These are phyloP conservation scores for Orthochromis malagaraziensis DNA, from an alignment of 2,113 vertebrate genomes.

Conservation along the genomic window DNA sequence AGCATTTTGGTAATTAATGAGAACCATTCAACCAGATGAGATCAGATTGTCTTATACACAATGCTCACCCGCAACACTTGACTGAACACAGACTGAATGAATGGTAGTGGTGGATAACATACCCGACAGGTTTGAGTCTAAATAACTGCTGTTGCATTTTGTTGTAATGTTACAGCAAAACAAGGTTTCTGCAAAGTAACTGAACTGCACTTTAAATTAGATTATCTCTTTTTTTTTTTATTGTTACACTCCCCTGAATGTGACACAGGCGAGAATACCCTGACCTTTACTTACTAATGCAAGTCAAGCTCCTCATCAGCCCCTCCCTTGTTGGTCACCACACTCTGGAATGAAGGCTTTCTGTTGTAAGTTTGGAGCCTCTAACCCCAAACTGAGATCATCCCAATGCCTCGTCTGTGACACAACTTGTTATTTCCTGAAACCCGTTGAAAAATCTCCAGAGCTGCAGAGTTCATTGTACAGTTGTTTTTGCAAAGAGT, in stretches of 20 bases:
- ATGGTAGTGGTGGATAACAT: rapidly evolving
- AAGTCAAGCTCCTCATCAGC: background rate
- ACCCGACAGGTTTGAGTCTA: background rate
- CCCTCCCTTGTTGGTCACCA: background rate
- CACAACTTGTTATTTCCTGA: background rate
- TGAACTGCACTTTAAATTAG: background rate
- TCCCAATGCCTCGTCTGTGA: background rate
- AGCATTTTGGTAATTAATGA: background rate
- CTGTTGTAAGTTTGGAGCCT: background rate
- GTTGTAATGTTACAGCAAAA: background rate
- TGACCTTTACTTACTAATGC: background rate
- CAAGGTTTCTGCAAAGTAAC: background rate
- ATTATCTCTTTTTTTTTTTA: background rate
- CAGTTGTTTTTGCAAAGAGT: background rate
- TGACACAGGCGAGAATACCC: background rate
- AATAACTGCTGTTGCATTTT: background rate
- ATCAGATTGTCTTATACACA: background rate
- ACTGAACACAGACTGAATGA: background rate
- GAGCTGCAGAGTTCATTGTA: background rate
- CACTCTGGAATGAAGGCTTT: background rate
- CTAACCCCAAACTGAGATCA: background rate
- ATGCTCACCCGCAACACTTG: rapidly evolving
- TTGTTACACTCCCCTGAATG: background rate
- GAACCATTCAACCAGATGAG: background rate
- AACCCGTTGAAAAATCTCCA: background rate